Base-by-base conservation (phyloP, 2,888 invertebrate species). In the Adineta ricciae region DNA sequence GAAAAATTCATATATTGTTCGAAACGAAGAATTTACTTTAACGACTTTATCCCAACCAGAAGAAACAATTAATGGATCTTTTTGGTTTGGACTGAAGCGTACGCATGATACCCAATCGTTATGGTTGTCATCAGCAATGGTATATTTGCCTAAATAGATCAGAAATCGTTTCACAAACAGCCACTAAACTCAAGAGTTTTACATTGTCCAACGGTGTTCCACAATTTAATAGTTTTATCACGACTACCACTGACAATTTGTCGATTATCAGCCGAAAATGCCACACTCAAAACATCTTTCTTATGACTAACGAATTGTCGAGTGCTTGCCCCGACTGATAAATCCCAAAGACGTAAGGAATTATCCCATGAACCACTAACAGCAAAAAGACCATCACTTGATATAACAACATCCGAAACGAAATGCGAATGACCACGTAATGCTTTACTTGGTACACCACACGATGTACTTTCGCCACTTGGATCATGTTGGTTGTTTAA, bases 351-450 rank as follows among this genome's bases (percentile, higher is more conserved):
- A 88, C 99, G 94, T 86, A 99, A 93, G 86, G 98, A 98, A 92
- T 96, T 97, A 92, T 99, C 99, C 99, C 99, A 99, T 0, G 98
- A 99, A 84, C 99, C 97, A 87, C 98, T 98, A 84, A 99, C 93
- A 85, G 99, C 99, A 92, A 98, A 99, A 92, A 98, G 97, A 87
- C 99, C 99, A 92, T 99, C 99, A 86, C 97, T 97, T 27, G 98
- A 99, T 87, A 99, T 93, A 85, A 98, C 98, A 85, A 99, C 98
- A 91, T 99, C 99, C 86, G 97, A 96, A 89, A 99, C 96, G 91
- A 99, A 99, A 91, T 99, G 98, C 19, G 96, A 96, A 92, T 99
- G 99, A 84, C 99, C 98, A 90, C 95, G 94, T 50, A 99, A 93
- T 90, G 96, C 94, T 91, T 96, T 96, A 91, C 96, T 95, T 24